Evolutionary conservation across 2,888 invertebrate genomes (phyloP), one percentile per base, ranked within the genome.

Genomic region (Lepas anatifera): DNA sequence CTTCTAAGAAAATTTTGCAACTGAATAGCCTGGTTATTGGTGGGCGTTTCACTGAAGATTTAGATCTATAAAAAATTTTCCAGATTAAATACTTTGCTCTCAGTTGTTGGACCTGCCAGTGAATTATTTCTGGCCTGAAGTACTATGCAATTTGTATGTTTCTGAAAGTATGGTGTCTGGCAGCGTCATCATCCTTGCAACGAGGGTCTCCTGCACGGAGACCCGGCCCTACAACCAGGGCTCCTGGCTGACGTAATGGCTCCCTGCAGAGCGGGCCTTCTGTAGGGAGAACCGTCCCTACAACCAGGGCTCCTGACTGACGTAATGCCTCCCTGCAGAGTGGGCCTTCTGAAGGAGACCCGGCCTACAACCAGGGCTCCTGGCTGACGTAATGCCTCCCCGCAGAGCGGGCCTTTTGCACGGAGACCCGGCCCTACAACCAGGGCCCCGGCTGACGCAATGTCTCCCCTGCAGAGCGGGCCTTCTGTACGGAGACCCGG

Each of bases 151-250:
- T n/a, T n/a, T n/a, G n/a, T n/a, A n/a, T n/a, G n/a, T n/a, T n/a
- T n/a, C n/a, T n/a, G n/a, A n/a, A n/a, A n/a, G n/a, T n/a, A n/a
- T n/a, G n/a, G n/a, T n/a, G n/a, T n/a, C n/a, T n/a, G n/a, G n/a
- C n/a, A n/a, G n/a, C n/a, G n/a, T n/a, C n/a, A n/a, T n/a, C n/a
- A n/a, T n/a, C n/a, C 75, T 81, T 80, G 63, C 84, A 87, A 90
- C 92, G 75, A 90, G 90, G 77, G 94, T 90, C 3, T 98, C 91
- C 81, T 97, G 92, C 79, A 95, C 97, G 4, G 99, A 99, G 82
- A 99, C 99, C 0, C 85, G 99, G 73, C 99, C 99, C 0, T 99
- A 98, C 81, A 96, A 96, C 80, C 99, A 99, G 81, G 96, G 96
- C 3, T 90, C 96, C 0, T 85, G 99, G 72, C 83, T 99, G 63